phyloP scores from a whole-genome alignment of 1,140 invertebrate species.

The Phthorimaea operculella region DNA sequence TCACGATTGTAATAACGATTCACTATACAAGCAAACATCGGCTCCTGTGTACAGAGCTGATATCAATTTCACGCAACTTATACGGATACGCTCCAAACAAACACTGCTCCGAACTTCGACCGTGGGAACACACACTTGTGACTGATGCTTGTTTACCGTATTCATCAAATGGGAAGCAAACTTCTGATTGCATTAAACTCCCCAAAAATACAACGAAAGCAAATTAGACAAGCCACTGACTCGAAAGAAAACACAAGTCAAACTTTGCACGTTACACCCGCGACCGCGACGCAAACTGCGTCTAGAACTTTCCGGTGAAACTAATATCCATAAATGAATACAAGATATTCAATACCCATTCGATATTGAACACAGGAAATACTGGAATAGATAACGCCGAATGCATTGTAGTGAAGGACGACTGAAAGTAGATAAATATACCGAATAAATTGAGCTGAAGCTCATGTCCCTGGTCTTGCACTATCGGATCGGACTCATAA shows the following conservation, averaged over 20 bases:
- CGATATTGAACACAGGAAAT: not conserved
- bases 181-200: slow-evolving; percentile 1
- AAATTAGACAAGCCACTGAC: not conserved
- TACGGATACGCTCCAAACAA: slow-evolving; percentile 23
- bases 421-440: not conserved
- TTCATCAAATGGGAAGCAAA: not conserved
- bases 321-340: not conserved
- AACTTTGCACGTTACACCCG: not conserved
- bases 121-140: slow-evolving; percentile 3
- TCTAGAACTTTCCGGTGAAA: not conserved
- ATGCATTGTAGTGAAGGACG: not conserved
- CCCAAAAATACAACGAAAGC: not conserved
- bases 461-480: not conserved
- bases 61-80: slow-evolving; percentile 60
- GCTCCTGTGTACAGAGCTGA: slow-evolving; percentile 31
- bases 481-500: slow-evolving; percentile 1
- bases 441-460: not conserved
- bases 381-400: not conserved
- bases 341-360: not conserved
- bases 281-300: too few species aligned
- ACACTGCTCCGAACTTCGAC: not conserved
- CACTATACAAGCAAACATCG: slow-evolving; percentile 36
- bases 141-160: slow-evolving; percentile 2
- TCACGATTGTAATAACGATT: slow-evolving; percentile 31
- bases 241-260: not conserved